Evolutionary conservation across 2,888 invertebrate species (phyloP), one percentile per base, ranked within the genome.

Genomic region (Pristionchus fissidentatus): DNA sequence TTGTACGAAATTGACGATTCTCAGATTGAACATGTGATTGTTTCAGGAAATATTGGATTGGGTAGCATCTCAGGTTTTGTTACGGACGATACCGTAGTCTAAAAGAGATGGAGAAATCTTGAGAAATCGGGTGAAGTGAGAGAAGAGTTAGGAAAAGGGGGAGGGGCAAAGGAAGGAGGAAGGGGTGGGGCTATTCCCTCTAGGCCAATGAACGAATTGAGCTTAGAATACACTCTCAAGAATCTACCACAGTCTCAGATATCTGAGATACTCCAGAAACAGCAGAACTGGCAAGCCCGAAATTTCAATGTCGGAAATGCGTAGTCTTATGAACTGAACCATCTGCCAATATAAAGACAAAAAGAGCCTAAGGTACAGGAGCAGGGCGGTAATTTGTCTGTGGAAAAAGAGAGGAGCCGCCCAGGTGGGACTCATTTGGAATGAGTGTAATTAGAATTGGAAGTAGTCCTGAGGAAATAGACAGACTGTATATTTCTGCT

Each of bases 161-260:
- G 78, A 43, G 78, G 32, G 55, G 55, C 13, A 5, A 38, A 35
- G 35, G 38, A 32, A 55, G 55, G 55, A 55, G 22, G 35, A 26
- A 26, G 62, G 55, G 78, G 78, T 78, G 78, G 78, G 41, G 55
- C 75, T 29, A 75, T 13, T 75, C 75, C 29, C 75, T 75, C 46
- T 75, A 75, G 75, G 75, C 75, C 75, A 75, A 75, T 75, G 46
- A 75, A 75, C 75, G 75, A 15, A 19, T 29, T 29, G 22, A 10
- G 32, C 38, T 66, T 66, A 66, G 66, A 66, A 66, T 66, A 38
- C n/a, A n/a, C 75, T 43, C 75, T 75, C 38, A 46, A 15, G 19
- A 38, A 26, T 29, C 43, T 75, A 75, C 75, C 75, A 46, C 46
- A 29, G 29, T 75, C 75, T 75, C 43, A 75, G 75, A 75, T 46